Evolutionary conservation across 2,113 vertebrate species (phyloP), one percentile per base, ranked within the genome.

Genomic region (Embiotoca jacksoni): DNA sequence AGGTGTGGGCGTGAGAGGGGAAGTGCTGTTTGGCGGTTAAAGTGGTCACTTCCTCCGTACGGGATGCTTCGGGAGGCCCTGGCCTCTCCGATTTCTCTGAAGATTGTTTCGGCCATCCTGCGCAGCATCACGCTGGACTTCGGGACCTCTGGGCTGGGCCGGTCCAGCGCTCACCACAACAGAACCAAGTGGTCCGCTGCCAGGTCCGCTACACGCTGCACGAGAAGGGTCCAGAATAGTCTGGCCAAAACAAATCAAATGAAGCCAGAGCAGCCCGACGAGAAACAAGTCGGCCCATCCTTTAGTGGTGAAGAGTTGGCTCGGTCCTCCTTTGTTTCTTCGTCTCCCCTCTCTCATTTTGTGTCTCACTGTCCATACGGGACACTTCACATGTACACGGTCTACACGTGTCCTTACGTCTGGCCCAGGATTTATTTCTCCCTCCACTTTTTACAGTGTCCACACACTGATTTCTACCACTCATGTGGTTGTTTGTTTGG

Each of bases 1-100:
- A 84, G 81, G 75, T 92, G 86, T 88, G 78, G 84, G 81, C 72
- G 64, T 89, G 85, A 85, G 88, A 93, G 83, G 82, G 87, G 85
- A 90, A 91, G 81, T 83, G 72, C 82, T 75, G 72, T 69, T 87
- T 90, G 88, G 83, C 78, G 82, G 75, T 46, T 61, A 65, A 71
- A 88, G 86, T 44, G 81, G 72, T 90, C 71, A 83, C 78, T 92
- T 91, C 84, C 84, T 84, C 44, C 23, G 15, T 71, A 72, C 30
- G 56, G 86, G 85, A 85, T 66, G 69, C 65, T 78, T 72, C 46
- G 4, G 60, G 63, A 84, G 76, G 72, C 70, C 32, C 75, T 7
- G 53, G 60, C 82, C 62, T 75, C 81, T 84, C 67, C 0, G 15
- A 31, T 72, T 85, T 87, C 75, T 83, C 71, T 58, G 66, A 81